Conservation (phyloP, 2,888 invertebrate species). For the Eledone cirrhosa region DNA sequence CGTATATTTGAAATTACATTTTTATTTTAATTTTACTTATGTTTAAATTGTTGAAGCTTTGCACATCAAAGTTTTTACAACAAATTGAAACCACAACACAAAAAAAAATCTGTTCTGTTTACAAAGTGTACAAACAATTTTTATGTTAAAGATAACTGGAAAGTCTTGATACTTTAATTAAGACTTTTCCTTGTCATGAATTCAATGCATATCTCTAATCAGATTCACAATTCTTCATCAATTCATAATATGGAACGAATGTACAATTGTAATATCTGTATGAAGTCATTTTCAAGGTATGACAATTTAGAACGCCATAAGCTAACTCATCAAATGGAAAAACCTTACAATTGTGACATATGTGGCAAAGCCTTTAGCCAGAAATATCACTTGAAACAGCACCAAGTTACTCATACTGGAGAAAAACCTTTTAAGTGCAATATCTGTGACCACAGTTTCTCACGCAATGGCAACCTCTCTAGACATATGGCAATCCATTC, state of each 20-base stretch:
- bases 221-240: too few species aligned
- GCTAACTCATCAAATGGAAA: constrained; percentile 22
- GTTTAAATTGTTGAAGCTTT: too few species aligned
- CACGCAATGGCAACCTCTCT: background rate
- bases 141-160: too few species aligned
- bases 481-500: constrained; percentile 9
- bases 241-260: background rate
- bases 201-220: too few species aligned
- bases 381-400: constrained; percentile 20
- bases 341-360: constrained; percentile 19
- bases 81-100: too few species aligned
- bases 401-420: constrained; percentile 14
- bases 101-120: too few species aligned
- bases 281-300: constrained; percentile 19
- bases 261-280: constrained; percentile 7
- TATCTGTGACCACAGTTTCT: constrained; percentile 14
- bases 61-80: too few species aligned
- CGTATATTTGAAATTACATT: too few species aligned
- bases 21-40: too few species aligned
- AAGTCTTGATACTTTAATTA: too few species aligned
- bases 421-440: constrained; percentile 14
- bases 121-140: too few species aligned
- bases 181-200: too few species aligned
- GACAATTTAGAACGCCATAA: constrained; percentile 20
- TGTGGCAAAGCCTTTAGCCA: constrained; percentile 23